Evolutionary conservation across 1,140 invertebrate species (phyloP), one percentile per base, ranked within the genome.

Genomic region (Drosophila guanche): DNA sequence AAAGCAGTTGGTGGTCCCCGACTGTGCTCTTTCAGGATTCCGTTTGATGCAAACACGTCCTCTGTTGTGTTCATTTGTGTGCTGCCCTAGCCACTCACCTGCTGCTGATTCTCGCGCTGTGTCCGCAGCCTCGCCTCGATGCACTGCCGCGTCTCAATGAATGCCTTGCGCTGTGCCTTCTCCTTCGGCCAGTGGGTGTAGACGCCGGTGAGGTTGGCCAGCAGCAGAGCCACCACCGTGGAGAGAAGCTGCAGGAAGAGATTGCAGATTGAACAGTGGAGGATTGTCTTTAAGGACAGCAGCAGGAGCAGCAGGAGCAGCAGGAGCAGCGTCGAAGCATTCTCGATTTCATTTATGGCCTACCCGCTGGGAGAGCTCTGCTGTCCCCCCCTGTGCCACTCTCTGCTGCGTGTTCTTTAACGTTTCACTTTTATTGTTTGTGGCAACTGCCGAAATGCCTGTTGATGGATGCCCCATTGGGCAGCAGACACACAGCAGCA

Each of bases 91-190:
- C 6, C 12, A 71, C 79, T 92, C 93, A 99, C 98, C 95, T 99
- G 97, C 93, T 99, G 97, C 91, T 99, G 97, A 92, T 99, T 99
- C 92, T 99, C 98, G 55, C 96, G 93, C 92, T 98, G 97, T 7
- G 97, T 98, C 66, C 96, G 96, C 23, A 99, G 93, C 45, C 98
- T 93, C 3, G 97, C 96, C 91, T 98, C 96, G 20, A 99, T 97
- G 92, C 98, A 99, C 91, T 97, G 96, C 43, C 97, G 93, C 3
- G 98, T 99, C 92, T 99, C 98, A 12, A 98, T 93, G 92, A 99
- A 99, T 4, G 98, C 97, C 81, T 97, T 95, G 27, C 98, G 93
- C 90, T 98, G 97, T 0, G 97, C 96, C 54, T 97, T 92, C 92
- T 99, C 97, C 14, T 96, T 95, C 0, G 97, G 96, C 92, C 97